Conservation (phyloP, 2,888 invertebrate genomes). For the Urechis unicinctus region DNA sequence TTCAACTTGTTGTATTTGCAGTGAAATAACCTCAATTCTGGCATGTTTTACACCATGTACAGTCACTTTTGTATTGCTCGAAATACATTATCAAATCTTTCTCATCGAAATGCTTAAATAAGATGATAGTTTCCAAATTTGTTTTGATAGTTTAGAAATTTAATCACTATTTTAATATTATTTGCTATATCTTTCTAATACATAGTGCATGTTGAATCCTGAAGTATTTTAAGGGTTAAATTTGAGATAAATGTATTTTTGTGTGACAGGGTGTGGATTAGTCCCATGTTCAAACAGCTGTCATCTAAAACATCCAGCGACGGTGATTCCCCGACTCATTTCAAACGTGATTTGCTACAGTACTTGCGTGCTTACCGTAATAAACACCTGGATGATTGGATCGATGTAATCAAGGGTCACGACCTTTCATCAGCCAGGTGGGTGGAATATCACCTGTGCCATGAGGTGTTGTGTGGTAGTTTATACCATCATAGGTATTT, state of each 20-base stretch:
- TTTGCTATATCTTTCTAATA: background rate
- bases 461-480: background rate
- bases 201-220: background rate
- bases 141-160: background rate
- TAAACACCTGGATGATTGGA: slow-evolving; percentile 64
- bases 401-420: slow-evolving; percentile 66
- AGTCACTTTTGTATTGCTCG: too few species aligned
- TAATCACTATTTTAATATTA: background rate
- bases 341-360: slow-evolving; percentile 69
- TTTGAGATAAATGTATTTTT: background rate
- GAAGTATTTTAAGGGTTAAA: background rate
- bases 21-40: too few species aligned
- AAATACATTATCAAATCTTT: too few species aligned
- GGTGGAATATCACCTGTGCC: slow-evolving; percentile 29
- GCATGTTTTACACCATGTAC: too few species aligned
- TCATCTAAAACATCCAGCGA: slow-evolving; percentile 45
- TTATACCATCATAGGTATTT: too few species aligned
- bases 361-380: slow-evolving; percentile 73
- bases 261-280: slow-evolving; percentile 72
- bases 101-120: too few species aligned
- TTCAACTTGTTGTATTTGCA: too few species aligned
- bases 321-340: slow-evolving; percentile 78
- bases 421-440: slow-evolving; percentile 79
- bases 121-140: background rate
- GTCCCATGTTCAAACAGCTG: slow-evolving; percentile 66